Evolutionary conservation across 2,888 invertebrate genomes (phyloP), one percentile per base, ranked within the genome.

Genomic region (Pandemis corylana): DNA sequence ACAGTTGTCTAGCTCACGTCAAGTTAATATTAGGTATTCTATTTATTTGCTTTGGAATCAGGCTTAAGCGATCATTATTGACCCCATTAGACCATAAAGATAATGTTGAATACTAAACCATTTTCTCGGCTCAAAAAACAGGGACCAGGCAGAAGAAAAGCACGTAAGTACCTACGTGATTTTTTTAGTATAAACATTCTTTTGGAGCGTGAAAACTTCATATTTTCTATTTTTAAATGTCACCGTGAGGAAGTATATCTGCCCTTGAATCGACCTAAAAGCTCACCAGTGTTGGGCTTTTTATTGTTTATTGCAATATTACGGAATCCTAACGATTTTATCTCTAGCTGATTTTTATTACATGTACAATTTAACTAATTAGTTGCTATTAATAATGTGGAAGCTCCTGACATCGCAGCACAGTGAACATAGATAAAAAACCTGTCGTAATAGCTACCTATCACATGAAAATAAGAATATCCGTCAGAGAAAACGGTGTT

Each of bases 331-430:
- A 56, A 56, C 9, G 53, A 56, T 56, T 2, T 20, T 20, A 20
- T 20, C 7, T 20, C 9, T 20, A 15, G 15, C 42, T 15, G 51
- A 13, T 28, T 20, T 64, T 44, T 20, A 36, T 44, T 49, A 42
- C 12, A 20, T 67, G 46, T 49, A 61, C 9, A 53, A 51, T 64
- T 64, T 64, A 46, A 64, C 20, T 56, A 28, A 64, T 64, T 64
- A 44, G 41, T 63, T 46, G 7, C 67, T 68, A 63, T 69, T 64
- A 59, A 49, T 63, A 64, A 46, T 51, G 59, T 12, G 36, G 3
- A 65, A n/a, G 59, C 69, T n/a, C 20, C 59, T 65, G 20, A 51
- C 12, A 28, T 56, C 9, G 10, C 15, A 20, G 36, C 20, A 28
- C 28, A 36, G 28, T 7, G 10, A 28, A 59, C 12, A 59, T 59